Base-by-base conservation (phyloP, 92 coral and sea anemone genomes). In the Porites cylindrica region DNA sequence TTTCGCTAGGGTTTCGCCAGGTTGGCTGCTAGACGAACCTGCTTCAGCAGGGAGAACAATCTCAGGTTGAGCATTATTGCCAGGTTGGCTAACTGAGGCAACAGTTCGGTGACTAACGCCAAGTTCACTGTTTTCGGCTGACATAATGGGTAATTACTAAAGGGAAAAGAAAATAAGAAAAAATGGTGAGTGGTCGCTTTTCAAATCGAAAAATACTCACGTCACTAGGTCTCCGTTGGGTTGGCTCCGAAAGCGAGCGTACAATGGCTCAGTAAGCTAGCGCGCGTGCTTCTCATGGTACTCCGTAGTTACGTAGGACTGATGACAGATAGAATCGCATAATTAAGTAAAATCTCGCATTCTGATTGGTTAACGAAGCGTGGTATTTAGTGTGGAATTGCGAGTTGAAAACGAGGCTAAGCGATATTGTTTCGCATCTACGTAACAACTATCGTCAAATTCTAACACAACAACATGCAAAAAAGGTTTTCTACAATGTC, bases 21-120 rank as follows among this genome's bases (percentile, higher is more conserved):
- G 80, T 76, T 76, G 80, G 80, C 67, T 76, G 38, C 38, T 32
- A 76, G 65, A 76, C 56, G 56, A 76, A 76, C 80, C 67, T 76
- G 80, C 38, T 20, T 76, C 80, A 53, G 80, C 80, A 76, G 80
- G 80, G 80, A 6, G 67, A 76, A 76, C 80, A 76, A 76, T 76
- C 66, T 76, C 80, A 76, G 80, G 80, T 76, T 76, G 66, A 53
- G 80, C 18, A 76, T 53, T 76, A 76, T 53, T 77, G 81, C 66
- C 81, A 77, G 68, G 77, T 72, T 72, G 77, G 77, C 77, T 72
- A 54, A 29, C 10, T 72, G 77, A 72, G 77, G 77, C 77, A 72
- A 23, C 58, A 43, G 77, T 72, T 72, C 2, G 69, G 53, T 59
- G 81, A 23, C 68, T 58, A 60, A 77, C 10, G 56, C 69, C 68